phyloP scores from a whole-genome alignment of 2,888 invertebrate genomes.

The Punctoribates punctum region DNA sequence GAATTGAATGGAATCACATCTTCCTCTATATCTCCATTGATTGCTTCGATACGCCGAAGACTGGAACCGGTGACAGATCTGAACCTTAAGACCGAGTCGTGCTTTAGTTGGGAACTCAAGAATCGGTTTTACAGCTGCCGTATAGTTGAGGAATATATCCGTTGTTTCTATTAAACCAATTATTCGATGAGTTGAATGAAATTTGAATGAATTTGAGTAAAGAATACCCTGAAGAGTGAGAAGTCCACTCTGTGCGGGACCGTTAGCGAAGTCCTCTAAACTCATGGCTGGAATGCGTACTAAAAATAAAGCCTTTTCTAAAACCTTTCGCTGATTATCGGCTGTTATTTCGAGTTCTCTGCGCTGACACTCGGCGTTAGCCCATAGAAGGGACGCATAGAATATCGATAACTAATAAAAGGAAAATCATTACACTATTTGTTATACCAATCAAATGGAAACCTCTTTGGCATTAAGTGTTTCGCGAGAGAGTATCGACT shows the following conservation, averaged over 20 bases:
- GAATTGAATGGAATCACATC: slow-evolving; percentile 95
- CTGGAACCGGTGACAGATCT: slow-evolving; percentile 92
- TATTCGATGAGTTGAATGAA: neutral
- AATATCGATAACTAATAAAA: slow-evolving; percentile 54
- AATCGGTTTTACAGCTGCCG: slow-evolving; percentile 72
- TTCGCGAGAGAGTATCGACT: slow-evolving; percentile 84
- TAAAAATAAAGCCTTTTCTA: slow-evolving; percentile 69
- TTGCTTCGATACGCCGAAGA: slow-evolving; percentile 94
- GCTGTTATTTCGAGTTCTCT: slow-evolving; percentile 76
- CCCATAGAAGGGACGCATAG: slow-evolving; percentile 89
- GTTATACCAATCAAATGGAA: neutral
- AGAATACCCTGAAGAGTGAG: slow-evolving; percentile 67
- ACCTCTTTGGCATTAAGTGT: slow-evolving; percentile 93
- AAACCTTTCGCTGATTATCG: slow-evolving; percentile 61
- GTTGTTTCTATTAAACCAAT: slow-evolving; percentile 72
- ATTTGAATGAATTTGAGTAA: neutral
- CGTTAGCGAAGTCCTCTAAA: slow-evolving; percentile 88
- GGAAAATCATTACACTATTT: neutral
- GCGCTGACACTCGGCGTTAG: slow-evolving; percentile 79
- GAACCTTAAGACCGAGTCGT: slow-evolving; percentile 81
- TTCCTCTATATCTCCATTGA: slow-evolving; percentile 93
- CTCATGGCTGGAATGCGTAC: slow-evolving; percentile 92
- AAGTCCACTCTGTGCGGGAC: slow-evolving; percentile 87
- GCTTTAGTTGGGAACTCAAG: slow-evolving; percentile 77
- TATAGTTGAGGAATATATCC: slow-evolving; percentile 90